Evolutionary conservation across 2,113 vertebrate species (phyloP).

Genomic region (Diphyllodes magnificus): DNA sequence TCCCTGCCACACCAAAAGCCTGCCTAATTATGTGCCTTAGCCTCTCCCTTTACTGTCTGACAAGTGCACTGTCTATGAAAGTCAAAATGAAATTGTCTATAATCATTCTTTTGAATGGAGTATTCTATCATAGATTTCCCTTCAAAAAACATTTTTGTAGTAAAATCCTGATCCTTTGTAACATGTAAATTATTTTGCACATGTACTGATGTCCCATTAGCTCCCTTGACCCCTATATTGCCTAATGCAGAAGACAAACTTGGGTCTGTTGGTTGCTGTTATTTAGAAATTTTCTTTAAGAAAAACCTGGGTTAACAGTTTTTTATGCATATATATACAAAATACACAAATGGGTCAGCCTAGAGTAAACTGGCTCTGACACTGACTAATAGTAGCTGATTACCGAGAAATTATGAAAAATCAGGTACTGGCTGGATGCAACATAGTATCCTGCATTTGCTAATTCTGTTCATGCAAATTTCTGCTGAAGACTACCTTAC

Average conservation of each 20-base stretch:
- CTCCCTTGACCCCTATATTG: neutral
- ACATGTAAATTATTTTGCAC: neutral
- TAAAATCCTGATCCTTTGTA: neutral
- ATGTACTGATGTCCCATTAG: neutral
- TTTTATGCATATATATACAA: neutral
- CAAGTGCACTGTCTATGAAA: neutral
- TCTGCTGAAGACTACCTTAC: neutral
- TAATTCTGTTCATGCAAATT: neutral
- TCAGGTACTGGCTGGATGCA: neutral
- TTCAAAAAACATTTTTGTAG: neutral
- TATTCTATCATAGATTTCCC: neutral
- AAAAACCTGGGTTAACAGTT: neutral
- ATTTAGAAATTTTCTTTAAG: neutral
- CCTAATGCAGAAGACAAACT: neutral
- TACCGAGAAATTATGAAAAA: neutral
- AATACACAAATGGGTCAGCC: neutral
- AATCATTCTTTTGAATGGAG: neutral
- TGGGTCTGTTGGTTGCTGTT: neutral
- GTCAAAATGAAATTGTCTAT: neutral
- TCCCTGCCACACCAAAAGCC: neutral
- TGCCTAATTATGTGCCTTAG: neutral
- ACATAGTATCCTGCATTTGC: neutral
- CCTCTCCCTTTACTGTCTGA: neutral
- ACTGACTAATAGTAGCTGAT: neutral
- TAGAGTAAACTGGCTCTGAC: neutral